Evolutionary conservation across 2,888 invertebrate genomes (phyloP).

Genomic region (Plagiodera versicolora): DNA sequence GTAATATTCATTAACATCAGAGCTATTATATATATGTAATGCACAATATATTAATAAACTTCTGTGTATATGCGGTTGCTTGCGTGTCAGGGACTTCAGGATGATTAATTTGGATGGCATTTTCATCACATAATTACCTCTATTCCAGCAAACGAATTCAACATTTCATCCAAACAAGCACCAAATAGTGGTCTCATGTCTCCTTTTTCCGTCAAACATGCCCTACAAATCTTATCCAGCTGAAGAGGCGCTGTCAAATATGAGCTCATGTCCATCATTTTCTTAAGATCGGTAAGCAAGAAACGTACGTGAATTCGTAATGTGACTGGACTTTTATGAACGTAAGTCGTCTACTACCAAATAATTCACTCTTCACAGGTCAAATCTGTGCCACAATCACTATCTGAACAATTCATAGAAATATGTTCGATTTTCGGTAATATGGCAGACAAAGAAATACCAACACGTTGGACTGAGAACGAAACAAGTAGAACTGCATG

Average conservation of each 20-base stretch:
- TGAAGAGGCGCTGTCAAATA: constrained; percentile 54
- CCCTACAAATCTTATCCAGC: constrained; percentile 56
- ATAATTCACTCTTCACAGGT: constrained; percentile 12
- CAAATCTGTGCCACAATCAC: constrained; percentile 38
- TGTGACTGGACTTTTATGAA: constrained; percentile 11
- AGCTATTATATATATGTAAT: too few relatives aligned
- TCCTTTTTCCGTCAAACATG: constrained; percentile 55
- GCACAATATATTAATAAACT: too few relatives aligned
- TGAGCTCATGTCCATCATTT: constrained; percentile 52
- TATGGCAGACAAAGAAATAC: too few relatives aligned
- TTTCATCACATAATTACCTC: constrained; percentile 46
- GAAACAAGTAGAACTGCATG: constrained; percentile 33
- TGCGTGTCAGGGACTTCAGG: not conserved
- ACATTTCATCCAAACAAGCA: constrained; percentile 58
- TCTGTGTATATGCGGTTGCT: not conserved
- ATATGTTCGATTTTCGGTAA: constrained; percentile 31
- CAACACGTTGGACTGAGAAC: constrained; percentile 11
- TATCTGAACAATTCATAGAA: constrained; percentile 38
- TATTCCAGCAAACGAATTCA: constrained; percentile 53
- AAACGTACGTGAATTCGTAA: constrained; percentile 44
- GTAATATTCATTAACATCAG: too few relatives aligned
- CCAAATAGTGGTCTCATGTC: constrained; percentile 58
- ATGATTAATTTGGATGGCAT: too few relatives aligned
- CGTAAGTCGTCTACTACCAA: constrained; percentile 34
- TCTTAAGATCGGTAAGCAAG: constrained; percentile 30